Evolutionary conservation across 2,113 vertebrate genomes (phyloP).

Genomic region (Mastomys natalensis): DNA sequence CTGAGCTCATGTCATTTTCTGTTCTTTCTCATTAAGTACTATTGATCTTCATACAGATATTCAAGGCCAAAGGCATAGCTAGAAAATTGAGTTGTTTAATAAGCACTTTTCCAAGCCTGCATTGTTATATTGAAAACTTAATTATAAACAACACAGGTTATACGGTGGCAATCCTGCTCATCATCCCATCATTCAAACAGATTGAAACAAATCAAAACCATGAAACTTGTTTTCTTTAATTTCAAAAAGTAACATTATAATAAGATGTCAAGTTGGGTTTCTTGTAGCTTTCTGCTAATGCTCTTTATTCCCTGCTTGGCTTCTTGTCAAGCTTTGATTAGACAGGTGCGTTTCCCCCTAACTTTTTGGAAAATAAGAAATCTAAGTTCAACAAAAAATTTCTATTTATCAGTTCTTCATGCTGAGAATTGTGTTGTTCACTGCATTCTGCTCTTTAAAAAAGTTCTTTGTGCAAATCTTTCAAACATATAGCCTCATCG

Average conservation of each 20-base stretch:
- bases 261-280: background rate
- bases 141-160: conserved; percentile 31
- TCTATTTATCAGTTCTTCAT: conserved; percentile 61
- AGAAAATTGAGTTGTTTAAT: background rate
- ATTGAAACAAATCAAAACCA: background rate
- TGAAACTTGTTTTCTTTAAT: background rate
- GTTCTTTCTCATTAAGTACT: conserved; percentile 46
- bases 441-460: conserved; percentile 56
- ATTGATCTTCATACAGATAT: conserved; percentile 25
- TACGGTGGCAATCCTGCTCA: background rate
- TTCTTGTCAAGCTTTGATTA: conserved; percentile 39
- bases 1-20: conserved; percentile 20
- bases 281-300: conserved; percentile 61
- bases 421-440: conserved; percentile 50
- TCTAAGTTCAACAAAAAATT: conserved; percentile 59
- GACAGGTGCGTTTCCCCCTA: conserved; percentile 7
- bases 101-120: background rate
- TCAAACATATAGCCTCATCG: conserved; percentile 58
- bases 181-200: background rate
- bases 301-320: background rate
- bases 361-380: conserved; percentile 58
- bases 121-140: conserved; percentile 20
- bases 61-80: conserved; percentile 29
- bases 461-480: conserved; percentile 55
- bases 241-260: conserved; percentile 44